These are phyloP conservation scores for Arothron firmamentum DNA, from an alignment of 2,113 vertebrate genomes.

Conservation along the genomic window DNA sequence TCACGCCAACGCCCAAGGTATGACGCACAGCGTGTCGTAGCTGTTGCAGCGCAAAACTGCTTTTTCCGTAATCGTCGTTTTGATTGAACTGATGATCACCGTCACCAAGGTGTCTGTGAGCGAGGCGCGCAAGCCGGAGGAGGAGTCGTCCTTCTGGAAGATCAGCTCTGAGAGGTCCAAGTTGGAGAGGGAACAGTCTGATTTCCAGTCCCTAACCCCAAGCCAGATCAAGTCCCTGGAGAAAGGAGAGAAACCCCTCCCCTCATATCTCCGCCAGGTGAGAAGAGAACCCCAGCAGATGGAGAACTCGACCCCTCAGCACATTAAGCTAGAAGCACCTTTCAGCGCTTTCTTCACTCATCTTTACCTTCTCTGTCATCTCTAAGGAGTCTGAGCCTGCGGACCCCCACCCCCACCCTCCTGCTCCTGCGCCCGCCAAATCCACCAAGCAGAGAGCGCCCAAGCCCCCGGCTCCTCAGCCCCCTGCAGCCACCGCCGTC, in stretches of 20 bases:
- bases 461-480: conserved; percentile 70
- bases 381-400: conserved; percentile 52
- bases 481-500: conserved; percentile 58
- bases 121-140: conserved; percentile 80
- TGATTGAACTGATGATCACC: background rate
- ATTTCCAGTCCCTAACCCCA: conserved; percentile 91
- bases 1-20: conserved; percentile 72
- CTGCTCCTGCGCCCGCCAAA: conserved; percentile 48
- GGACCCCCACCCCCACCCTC: conserved; percentile 37
- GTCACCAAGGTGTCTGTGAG: conserved; percentile 62
- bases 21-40: fast-evolving
- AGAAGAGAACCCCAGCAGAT: background rate
- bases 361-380: background rate
- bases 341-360: background rate
- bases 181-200: conserved; percentile 83
- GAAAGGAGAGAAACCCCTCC: conserved; percentile 90
- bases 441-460: conserved; percentile 72
- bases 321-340: no score
- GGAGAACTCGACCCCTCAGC: no score
- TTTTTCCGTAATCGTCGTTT: background rate
- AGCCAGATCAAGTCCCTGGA: conserved; percentile 98
- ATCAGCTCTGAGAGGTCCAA: conserved; percentile 89
- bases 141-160: conserved; percentile 94
- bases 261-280: conserved; percentile 84
- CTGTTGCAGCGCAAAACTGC: no score